Evolutionary conservation across 2,888 invertebrate genomes (phyloP).

Genomic region (Melieria crassipennis): DNA sequence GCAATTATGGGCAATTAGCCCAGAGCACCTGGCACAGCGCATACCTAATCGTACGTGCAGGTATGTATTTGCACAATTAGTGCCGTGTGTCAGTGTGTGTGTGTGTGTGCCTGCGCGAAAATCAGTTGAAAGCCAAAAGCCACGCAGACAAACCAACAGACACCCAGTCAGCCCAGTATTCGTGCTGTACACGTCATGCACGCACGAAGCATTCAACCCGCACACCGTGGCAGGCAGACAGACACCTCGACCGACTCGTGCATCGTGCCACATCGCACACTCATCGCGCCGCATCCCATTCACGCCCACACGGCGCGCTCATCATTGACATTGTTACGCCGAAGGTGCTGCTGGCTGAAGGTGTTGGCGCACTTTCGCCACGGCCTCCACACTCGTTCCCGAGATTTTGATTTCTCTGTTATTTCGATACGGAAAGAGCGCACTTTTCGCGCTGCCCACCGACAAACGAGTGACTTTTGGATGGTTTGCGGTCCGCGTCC

Average conservation of each 20-base stretch:
- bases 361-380: conserved; percentile 6
- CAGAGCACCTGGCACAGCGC: not conserved
- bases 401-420: too few species aligned
- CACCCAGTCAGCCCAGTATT: too few species aligned
- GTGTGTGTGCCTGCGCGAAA: too few species aligned
- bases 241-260: not conserved
- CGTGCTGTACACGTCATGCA: too few species aligned
- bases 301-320: conserved; percentile 17
- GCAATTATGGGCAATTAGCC: conserved; percentile 15
- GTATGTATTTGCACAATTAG: not conserved
- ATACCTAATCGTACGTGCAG: not conserved
- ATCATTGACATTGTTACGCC: conserved; percentile 41
- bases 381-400: too few species aligned
- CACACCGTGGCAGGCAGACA: not conserved
- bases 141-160: too few species aligned
- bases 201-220: not conserved
- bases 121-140: too few species aligned
- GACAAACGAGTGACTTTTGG: too few species aligned
- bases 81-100: not conserved
- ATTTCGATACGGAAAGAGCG: too few species aligned
- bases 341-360: conserved; percentile 4
- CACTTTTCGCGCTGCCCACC: too few species aligned
- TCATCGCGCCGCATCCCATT: not conserved
- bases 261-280: not conserved
- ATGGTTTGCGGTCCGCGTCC: too few species aligned